Percentiles rank a stretch among this genome's conserved stretches.
Evolutionary conservation across 2,797 vertebrate genomes (phyloP).

Genomic region (Myripristis murdjan): DNA sequence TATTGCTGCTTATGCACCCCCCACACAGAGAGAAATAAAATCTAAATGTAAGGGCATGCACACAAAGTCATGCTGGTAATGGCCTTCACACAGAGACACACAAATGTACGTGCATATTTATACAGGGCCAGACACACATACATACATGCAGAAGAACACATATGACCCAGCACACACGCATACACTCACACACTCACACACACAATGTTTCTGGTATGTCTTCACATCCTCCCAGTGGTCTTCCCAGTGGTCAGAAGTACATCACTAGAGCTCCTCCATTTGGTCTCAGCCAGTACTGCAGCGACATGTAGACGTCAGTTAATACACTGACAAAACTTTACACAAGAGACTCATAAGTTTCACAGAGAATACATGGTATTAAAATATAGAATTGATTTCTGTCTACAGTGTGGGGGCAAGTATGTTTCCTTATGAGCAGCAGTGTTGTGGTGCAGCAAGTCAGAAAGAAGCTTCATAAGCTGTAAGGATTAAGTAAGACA

Average conservation of each 20-base stretch:
- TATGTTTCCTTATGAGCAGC: neutral
- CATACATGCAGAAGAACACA: neutral
- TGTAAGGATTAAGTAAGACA: neutral
- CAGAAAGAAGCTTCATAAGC: too few relatives aligned
- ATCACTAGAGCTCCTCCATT: conserved; percentile 89
- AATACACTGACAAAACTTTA: neutral
- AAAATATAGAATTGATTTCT: too few relatives aligned
- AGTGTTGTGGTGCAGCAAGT: too few relatives aligned
- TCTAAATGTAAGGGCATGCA: too few relatives aligned
- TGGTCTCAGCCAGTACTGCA: conserved; percentile 81
- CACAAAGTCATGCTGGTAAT: neutral
- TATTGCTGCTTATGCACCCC: too few relatives aligned
- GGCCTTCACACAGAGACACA: neutral
- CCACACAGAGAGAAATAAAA: too few relatives aligned
- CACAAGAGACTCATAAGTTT: neutral
- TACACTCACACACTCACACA: neutral
- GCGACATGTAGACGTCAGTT: neutral
- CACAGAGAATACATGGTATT: too few relatives aligned
- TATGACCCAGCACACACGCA: neutral
- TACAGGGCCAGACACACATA: conserved; percentile 39
- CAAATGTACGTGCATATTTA: conserved; percentile 28
- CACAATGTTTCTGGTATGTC: conserved; percentile 25
- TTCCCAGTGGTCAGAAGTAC: conserved; percentile 68
- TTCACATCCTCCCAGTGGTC: conserved; percentile 48
- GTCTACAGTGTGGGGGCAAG: too few relatives aligned